These are phyloP conservation scores for Battus philenor DNA, from an alignment of 1,140 invertebrate genomes.

Conservation along the genomic window DNA sequence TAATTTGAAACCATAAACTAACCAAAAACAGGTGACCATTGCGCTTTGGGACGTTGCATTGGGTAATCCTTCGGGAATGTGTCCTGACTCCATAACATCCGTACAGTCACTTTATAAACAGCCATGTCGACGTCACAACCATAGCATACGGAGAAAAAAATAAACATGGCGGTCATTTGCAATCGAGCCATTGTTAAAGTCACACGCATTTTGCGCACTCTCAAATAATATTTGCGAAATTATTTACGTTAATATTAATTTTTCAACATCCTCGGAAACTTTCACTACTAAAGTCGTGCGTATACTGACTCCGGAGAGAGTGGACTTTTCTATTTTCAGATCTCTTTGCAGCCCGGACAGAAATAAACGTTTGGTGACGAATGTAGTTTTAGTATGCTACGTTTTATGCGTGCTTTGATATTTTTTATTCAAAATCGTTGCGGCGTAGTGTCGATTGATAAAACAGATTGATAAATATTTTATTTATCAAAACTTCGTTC, in stretches of 20 bases:
- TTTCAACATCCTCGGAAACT: neutral
- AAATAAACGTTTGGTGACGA: constrained; percentile 65
- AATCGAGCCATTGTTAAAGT: constrained; percentile 27
- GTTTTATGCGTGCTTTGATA: no score
- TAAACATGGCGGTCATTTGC: constrained; percentile 56
- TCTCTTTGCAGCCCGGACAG: constrained; percentile 44
- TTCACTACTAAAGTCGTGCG: constrained; percentile 36
- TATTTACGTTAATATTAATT: no score
- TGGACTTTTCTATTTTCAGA: constrained; percentile 72
- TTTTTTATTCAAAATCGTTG: no score
- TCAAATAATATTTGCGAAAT: no score
- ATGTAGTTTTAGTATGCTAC: constrained; percentile 29
- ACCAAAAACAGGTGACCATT: constrained; percentile 94
- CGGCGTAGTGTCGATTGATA: no score
- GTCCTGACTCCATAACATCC: constrained; percentile 90
- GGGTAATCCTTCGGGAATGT: constrained; percentile 93
- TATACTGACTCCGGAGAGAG: constrained; percentile 44
- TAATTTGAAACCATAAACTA: no score
- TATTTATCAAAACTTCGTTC: no score
- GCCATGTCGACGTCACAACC: constrained; percentile 78
- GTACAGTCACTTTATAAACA: constrained; percentile 88
- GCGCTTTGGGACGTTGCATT: constrained; percentile 89
- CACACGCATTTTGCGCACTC: constrained; percentile 1
- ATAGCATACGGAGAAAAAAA: constrained; percentile 34
- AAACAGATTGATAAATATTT: no score